These are phyloP conservation scores for Paralichthys olivaceus DNA, from an alignment of 2,113 vertebrate species.

Conservation along the genomic window DNA sequence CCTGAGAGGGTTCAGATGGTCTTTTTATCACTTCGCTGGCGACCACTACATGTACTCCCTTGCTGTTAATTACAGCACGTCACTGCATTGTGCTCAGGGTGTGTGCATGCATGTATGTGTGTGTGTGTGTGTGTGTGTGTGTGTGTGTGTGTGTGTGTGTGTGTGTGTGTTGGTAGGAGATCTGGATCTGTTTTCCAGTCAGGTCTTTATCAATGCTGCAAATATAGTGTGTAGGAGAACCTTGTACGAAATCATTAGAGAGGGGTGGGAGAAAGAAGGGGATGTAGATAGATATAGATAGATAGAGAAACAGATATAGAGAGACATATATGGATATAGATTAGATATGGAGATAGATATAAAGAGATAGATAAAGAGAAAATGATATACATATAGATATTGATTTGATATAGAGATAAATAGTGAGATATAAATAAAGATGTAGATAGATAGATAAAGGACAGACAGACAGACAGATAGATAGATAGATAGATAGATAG, in stretches of 20 bases:
- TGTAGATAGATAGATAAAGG: background rate
- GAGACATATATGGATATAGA: background rate
- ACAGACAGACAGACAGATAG: background rate
- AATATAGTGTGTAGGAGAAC: conserved; percentile 45
- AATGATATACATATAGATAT: background rate
- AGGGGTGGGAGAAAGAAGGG: conserved; percentile 13
- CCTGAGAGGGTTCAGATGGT: conserved; percentile 75
- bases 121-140: conserved; percentile 13
- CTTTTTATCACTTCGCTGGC: conserved; percentile 75
- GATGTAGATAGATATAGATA: background rate
- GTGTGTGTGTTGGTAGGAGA: conserved; percentile 4
- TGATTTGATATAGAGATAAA: background rate
- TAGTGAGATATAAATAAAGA: background rate
- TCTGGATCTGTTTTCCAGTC: conserved; percentile 41
- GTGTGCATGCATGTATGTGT: background rate
- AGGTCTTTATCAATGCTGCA: conserved; percentile 60
- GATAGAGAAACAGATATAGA: background rate
- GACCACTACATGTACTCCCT: conserved; percentile 67
- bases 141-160: conserved; percentile 13
- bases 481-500: conserved; percentile 5
- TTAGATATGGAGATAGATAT: background rate
- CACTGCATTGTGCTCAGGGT: conserved; percentile 37
- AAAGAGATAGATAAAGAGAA: background rate
- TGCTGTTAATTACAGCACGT: conserved; percentile 72
- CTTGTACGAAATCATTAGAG: conserved; percentile 31